Evolutionary conservation across 2,113 vertebrate genomes (phyloP).

Genomic region (Tragelaphus buxtoni): DNA sequence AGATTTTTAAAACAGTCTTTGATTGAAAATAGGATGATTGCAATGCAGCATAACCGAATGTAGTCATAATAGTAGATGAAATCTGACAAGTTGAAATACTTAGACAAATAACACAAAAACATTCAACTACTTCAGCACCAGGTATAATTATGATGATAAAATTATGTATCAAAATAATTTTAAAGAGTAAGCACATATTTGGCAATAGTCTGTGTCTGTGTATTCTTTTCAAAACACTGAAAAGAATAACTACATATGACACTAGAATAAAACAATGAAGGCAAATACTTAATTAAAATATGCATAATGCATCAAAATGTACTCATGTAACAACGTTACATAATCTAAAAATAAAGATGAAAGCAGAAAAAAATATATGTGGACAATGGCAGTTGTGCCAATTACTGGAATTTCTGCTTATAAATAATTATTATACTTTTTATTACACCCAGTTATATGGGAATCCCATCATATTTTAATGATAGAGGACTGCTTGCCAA

Average conservation of each 20-base stretch:
- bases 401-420: not conserved
- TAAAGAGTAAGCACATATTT: not conserved
- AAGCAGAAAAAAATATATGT: not conserved
- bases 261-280: not conserved
- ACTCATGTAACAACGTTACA: not conserved
- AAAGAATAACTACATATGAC: not conserved
- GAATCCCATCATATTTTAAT: not conserved
- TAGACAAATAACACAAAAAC: not conserved
- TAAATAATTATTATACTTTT: not conserved
- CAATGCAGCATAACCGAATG: not conserved
- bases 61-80: not conserved
- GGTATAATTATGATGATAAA: not conserved
- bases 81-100: constrained; percentile 6
- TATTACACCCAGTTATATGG: not conserved
- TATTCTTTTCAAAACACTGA: not conserved
- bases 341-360: not conserved
- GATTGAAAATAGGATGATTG: constrained; percentile 6
- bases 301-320: not conserved
- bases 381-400: not conserved
- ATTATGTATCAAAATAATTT: not conserved
- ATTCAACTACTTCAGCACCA: not conserved
- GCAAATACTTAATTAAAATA: constrained; percentile 4
- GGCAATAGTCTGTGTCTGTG: not conserved
- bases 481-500: not conserved
- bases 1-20: not conserved